phyloP scores from a whole-genome alignment of 2,113 vertebrate genomes.

The Buteo buteo region DNA sequence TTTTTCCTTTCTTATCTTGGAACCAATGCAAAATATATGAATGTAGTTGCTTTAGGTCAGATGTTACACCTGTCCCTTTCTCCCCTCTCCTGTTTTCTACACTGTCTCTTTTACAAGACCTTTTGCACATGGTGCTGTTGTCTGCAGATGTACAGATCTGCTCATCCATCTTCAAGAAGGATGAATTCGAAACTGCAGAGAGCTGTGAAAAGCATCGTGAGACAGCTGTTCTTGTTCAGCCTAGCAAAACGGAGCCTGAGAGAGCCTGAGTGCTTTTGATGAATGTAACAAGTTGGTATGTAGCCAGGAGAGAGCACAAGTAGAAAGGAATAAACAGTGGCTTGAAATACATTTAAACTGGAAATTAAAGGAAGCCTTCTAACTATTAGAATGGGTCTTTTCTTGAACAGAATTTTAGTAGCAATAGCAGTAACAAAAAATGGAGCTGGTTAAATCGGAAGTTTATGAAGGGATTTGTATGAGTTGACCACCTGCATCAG shows the following conservation, averaged over 20 bases:
- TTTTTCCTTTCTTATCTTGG: not conserved
- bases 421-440: not conserved
- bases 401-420: slow-evolving; percentile 4
- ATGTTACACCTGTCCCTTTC: not conserved
- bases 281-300: not conserved
- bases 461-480: slow-evolving; percentile 4
- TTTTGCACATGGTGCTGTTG: not conserved
- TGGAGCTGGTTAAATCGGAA: not conserved
- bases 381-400: slow-evolving; percentile 20
- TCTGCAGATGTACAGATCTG: not conserved
- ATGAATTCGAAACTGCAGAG: not conserved
- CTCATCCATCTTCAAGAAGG: not conserved
- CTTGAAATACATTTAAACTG: slow-evolving; percentile 5
- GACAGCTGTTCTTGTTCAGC: slow-evolving; percentile 22
- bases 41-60: not conserved
- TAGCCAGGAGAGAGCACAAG: slow-evolving; percentile 30
- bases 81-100: not conserved
- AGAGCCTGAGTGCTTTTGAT: not conserved
- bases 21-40: not conserved
- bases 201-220: not conserved
- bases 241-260: not conserved
- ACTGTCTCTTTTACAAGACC: not conserved
- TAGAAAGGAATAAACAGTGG: slow-evolving; percentile 14
- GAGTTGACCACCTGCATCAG: slow-evolving; percentile 18
- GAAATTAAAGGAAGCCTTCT: slow-evolving; percentile 45